Percentiles rank a stretch among this genome's conserved stretches.
Conservation (phyloP, 2,888 invertebrate species). For the Tipula confusa region DNA sequence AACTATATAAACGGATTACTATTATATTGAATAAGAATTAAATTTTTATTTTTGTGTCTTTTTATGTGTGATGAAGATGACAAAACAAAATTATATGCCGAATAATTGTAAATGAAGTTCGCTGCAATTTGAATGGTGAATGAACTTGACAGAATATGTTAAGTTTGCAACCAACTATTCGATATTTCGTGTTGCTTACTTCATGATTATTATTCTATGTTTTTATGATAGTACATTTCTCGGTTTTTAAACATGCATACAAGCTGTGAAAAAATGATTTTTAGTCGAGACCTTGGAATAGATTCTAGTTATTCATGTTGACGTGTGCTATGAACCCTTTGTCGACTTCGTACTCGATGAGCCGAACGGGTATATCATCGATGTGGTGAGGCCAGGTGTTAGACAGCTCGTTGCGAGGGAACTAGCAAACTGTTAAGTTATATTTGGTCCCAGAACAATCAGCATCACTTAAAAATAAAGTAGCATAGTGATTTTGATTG, state of each 20-base stretch:
- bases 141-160: not conserved
- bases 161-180: not conserved
- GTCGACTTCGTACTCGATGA: no score
- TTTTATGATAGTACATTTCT: not conserved
- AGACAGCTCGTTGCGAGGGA: no score
- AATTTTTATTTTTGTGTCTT: not conserved
- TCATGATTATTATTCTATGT: not conserved
- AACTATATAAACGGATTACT: not conserved
- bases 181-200: not conserved
- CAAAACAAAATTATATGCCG: slow-evolving; percentile 29
- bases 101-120: not conserved
- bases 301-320: no score
- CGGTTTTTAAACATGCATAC: not conserved
- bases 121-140: not conserved
- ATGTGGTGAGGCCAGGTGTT: no score
- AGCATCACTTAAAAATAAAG: no score
- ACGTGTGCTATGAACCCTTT: no score
- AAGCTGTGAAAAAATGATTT: no score
- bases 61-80: not conserved
- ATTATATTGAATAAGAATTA: not conserved
- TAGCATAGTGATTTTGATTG: no score
- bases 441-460: no score
- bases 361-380: no score
- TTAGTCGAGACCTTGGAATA: no score
- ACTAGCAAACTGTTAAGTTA: no score